Conservation (phyloP, 2,888 invertebrate genomes). For the Cryptocephalus moraei region DNA sequence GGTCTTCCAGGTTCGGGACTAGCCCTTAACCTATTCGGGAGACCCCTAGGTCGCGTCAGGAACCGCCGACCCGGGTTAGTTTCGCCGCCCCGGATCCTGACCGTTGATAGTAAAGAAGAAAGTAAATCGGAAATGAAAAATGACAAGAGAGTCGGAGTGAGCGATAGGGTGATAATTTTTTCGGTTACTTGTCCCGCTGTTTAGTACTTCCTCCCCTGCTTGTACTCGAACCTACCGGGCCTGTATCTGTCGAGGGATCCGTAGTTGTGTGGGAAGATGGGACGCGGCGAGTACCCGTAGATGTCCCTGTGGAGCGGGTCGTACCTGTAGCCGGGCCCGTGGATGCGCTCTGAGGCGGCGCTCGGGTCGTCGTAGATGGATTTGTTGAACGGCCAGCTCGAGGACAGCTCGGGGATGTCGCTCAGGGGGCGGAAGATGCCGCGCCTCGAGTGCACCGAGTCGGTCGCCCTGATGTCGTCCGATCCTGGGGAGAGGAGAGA, state of each 20-base stretch:
- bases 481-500: conserved; percentile 52
- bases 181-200: neutral
- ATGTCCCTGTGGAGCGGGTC: conserved; percentile 82
- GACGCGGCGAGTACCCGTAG: conserved; percentile 81
- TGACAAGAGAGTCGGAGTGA: neutral
- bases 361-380: conserved; percentile 81
- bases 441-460: conserved; percentile 50
- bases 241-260: conserved; percentile 64
- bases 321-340: conserved; percentile 83
- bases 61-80: no score
- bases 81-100: no score
- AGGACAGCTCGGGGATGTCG: conserved; percentile 62
- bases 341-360: conserved; percentile 72
- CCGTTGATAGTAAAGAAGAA: no score
- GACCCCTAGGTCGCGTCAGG: no score
- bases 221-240: conserved; percentile 63
- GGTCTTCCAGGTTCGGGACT: no score
- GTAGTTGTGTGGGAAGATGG: conserved; percentile 81
- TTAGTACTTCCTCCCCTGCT: conserved; percentile 2
- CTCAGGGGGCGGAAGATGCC: conserved; percentile 52
- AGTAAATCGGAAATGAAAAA: no score
- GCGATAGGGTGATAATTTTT: neutral
- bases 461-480: conserved; percentile 84
- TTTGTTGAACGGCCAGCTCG: conserved; percentile 69
- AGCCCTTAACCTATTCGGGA: no score